These are phyloP conservation scores for Leptinotarsa undecemlineata DNA, from an alignment of 1,140 invertebrate species.

Conservation along the genomic window DNA sequence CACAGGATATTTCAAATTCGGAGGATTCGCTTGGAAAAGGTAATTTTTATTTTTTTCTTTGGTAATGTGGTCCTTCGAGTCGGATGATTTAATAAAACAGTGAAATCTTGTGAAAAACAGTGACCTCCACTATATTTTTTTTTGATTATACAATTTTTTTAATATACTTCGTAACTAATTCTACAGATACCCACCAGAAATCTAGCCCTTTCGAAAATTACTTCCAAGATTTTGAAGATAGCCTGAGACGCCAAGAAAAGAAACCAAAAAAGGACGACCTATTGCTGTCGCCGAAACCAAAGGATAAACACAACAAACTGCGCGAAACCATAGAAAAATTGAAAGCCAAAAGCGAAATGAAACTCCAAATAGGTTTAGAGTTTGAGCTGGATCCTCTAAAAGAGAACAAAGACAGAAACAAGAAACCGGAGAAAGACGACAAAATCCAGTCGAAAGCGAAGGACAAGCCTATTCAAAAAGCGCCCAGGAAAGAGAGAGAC, in stretches of 20 bases:
- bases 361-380: conserved; percentile 41
- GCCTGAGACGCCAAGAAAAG: conserved; percentile 22
- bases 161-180: not conserved
- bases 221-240: conserved; percentile 9
- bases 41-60: not conserved
- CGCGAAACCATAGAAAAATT: conserved; percentile 67
- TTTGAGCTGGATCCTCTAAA: conserved; percentile 39
- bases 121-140: no score
- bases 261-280: conserved; percentile 16
- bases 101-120: no score
- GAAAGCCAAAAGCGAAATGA: conserved; percentile 64
- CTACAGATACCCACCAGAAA: not conserved
- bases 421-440: conserved; percentile 40
- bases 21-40: conserved; percentile 21
- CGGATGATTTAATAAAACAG: no score
- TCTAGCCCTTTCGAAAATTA: not conserved
- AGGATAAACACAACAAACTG: conserved; percentile 63
- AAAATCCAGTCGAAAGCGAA: conserved; percentile 47
- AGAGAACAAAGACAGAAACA: conserved; percentile 48
- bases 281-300: conserved; percentile 52
- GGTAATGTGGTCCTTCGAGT: not conserved
- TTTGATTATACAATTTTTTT: no score
- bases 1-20: conserved; percentile 25
- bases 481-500: conserved; percentile 33
- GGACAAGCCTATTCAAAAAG: conserved; percentile 35